Evolutionary conservation across 1,140 invertebrate genomes (phyloP).

Genomic region (Drosophila melanica): DNA sequence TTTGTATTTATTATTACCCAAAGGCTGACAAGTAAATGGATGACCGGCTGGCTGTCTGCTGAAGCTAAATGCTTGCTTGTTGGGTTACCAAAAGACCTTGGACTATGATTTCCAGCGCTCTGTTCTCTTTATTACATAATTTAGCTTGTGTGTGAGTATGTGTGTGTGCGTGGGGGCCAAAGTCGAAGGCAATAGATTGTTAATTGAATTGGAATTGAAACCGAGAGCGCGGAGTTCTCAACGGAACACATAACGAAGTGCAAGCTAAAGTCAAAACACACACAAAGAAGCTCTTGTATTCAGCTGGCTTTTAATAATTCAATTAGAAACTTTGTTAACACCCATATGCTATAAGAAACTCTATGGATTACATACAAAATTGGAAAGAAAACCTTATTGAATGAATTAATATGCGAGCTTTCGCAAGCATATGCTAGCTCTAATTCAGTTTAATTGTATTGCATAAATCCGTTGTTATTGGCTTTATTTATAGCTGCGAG

Average conservation of each 20-base stretch:
- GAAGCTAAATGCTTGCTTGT: conserved; percentile 47
- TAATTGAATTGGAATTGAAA: conserved; percentile 72
- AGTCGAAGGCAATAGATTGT: conserved; percentile 63
- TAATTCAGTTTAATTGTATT: neutral
- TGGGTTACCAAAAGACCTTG: conserved; percentile 59
- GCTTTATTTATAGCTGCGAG: neutral
- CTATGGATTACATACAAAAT: neutral
- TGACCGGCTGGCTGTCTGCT: conserved; percentile 47
- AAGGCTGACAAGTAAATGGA: conserved; percentile 73
- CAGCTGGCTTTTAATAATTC: neutral
- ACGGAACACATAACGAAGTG: neutral
- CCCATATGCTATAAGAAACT: neutral
- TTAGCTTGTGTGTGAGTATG: conserved; percentile 14
- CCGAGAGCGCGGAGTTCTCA: conserved; percentile 8
- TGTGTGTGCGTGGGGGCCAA: conserved; percentile 35
- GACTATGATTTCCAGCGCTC: conserved; percentile 47
- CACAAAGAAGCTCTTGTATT: conserved; percentile 10
- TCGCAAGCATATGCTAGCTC: neutral
- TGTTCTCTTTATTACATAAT: conserved; percentile 77
- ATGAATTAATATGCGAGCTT: neutral
- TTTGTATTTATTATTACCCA: conserved; percentile 35
- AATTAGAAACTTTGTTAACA: neutral
- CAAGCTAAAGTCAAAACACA: conserved; percentile 2
- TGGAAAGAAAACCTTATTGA: neutral
- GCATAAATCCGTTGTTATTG: neutral